Conservation (phyloP, 2,797 vertebrate genomes). For the Arremon aurantiirostris region DNA sequence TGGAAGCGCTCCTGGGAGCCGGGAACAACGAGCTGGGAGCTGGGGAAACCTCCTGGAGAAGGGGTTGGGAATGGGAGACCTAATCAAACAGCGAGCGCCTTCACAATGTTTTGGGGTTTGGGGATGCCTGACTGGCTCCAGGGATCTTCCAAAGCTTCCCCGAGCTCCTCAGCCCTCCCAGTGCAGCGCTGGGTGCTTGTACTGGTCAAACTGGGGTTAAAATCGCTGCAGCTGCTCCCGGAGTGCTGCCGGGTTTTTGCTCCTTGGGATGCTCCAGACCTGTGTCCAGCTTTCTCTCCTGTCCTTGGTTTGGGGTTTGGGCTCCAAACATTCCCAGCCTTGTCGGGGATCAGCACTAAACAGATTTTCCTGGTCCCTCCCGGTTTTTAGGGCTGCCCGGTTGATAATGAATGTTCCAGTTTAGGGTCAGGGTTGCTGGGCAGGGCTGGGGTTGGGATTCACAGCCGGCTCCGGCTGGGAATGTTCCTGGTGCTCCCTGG, state of each 20-base stretch:
- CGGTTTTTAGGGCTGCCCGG: neutral
- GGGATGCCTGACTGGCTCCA: neutral
- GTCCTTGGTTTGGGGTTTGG: neutral
- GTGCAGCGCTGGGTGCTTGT: neutral
- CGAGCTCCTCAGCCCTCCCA: neutral
- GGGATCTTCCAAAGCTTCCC: neutral
- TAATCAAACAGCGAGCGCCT: neutral
- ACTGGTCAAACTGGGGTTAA: neutral
- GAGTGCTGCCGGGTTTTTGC: neutral
- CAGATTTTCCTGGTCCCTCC: neutral
- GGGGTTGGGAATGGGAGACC: neutral
- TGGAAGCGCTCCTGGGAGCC: neutral
- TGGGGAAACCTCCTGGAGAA: neutral
- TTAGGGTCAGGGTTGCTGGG: neutral
- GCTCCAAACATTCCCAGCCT: neutral
- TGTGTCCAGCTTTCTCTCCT: neutral
- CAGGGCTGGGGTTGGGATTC: neutral
- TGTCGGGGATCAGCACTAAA: neutral
- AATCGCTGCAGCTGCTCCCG: neutral
- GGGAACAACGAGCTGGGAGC: neutral
- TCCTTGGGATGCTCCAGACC: neutral
- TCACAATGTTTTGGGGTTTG: neutral
- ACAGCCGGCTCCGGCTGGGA: neutral
- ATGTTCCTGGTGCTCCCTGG: neutral
- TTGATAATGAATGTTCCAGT: neutral